Base-by-base conservation (phyloP, 2,888 invertebrate genomes). In the Altica lythri region DNA sequence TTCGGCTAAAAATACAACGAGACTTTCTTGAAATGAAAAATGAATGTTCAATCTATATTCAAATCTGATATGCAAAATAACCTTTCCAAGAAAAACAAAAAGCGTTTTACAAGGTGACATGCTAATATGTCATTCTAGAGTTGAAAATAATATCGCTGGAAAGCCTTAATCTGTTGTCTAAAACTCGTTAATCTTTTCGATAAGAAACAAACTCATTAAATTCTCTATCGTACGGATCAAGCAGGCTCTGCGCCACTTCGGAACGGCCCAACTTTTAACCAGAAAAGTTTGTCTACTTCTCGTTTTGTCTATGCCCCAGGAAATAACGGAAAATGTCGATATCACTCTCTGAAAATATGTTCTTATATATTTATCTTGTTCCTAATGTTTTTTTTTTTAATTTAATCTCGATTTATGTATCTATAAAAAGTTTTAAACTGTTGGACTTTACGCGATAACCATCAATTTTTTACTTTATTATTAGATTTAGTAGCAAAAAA, bases 201-300 rank as follows among this genome's bases (percentile, higher is more conserved):
- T 72, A 73, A 72, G 73, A 72, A 73, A 71, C 69, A 71, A 72
- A 72, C 69, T 71, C 73, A 73, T 73, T 73, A 72, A 73, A 73
- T 71, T 69, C 71, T 63, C 67, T 68, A 70, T 69, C 69, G 68
- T 64, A 68, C 64, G 68, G 66, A 68, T 70, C 69, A 62, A 68
- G 55, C 54, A 8, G 25, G 40, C 40, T 40, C 40, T 55, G 65
- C 67, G 66, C 67, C 58, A 42, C 46, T 46, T 50, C 62, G 59
- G 64, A 72, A 72, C 70, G 63, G 72, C 66, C 69, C 62, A 73
- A 73, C 65, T 73, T 72, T 73, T 73, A 72, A 73, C 71, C 72
- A 72, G 72, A 72, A 73, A 72, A 73, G 66, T 72, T 73, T 59
- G 44, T 53, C 34, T 44, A 40, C 55, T 59, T 59, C 49, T 56